phyloP scores from a whole-genome alignment of 2,888 invertebrate species.

The Macropis europaea region DNA sequence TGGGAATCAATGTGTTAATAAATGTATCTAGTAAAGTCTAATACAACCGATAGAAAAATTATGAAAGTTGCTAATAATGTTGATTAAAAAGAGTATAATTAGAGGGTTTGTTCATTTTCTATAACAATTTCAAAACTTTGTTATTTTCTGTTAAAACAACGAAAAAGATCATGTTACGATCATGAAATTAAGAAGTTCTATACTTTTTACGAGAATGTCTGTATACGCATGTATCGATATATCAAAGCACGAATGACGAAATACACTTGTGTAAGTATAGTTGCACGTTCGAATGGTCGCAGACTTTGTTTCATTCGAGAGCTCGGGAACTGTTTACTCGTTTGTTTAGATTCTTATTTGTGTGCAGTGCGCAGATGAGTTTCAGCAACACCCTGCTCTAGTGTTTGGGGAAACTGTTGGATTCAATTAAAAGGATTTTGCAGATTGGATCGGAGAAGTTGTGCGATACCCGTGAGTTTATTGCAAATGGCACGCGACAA shows the following conservation, averaged over 20 bases:
- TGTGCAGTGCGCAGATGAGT: constrained; percentile 25
- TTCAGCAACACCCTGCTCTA: constrained; percentile 3
- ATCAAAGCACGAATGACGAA: too few species aligned
- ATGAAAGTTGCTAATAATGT: too few species aligned
- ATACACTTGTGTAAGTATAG: too few species aligned
- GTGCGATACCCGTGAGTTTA: constrained; percentile 8
- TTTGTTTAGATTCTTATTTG: constrained; percentile 34
- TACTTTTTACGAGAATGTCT: too few species aligned
- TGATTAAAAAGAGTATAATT: too few species aligned
- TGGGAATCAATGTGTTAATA: too few species aligned
- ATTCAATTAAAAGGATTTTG: constrained; percentile 44
- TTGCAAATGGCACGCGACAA: constrained; percentile 23
- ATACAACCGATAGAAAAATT: too few species aligned
- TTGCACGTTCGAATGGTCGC: neutral
- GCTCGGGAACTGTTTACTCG: neutral
- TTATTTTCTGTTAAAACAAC: too few species aligned
- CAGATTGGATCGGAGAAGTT: constrained; percentile 24
- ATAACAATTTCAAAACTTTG: too few species aligned
- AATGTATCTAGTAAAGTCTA: too few species aligned
- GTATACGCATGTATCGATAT: too few species aligned
- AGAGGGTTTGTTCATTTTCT: neutral
- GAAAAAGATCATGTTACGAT: too few species aligned
- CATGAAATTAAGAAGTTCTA: neutral
- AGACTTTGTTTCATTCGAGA: constrained; percentile 1
- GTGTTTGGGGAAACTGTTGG: constrained; percentile 19